phyloP scores from a whole-genome alignment of 2,888 invertebrate genomes.

The Andrena dorsata region DNA sequence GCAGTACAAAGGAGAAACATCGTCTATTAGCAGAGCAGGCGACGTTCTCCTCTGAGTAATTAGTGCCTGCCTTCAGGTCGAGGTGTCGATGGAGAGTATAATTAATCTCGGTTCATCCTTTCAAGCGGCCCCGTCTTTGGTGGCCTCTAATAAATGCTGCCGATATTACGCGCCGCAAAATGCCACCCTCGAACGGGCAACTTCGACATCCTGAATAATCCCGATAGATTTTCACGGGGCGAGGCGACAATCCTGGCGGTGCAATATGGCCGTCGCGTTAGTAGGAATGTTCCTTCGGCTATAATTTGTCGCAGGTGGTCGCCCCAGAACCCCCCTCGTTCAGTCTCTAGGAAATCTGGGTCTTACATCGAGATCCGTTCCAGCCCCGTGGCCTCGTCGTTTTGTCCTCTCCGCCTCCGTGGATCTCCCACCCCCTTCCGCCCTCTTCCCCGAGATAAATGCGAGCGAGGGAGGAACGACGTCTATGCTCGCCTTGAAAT shows the following conservation, averaged over 20 bases:
- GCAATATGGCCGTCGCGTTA: slow-evolving; percentile 47
- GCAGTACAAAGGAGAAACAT: not conserved
- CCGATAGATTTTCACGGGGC: slow-evolving; percentile 37
- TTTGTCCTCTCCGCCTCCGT: slow-evolving; percentile 36
- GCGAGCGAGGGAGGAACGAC: slow-evolving; percentile 29
- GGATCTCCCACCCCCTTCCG: not conserved
- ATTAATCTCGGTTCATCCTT: slow-evolving; percentile 49
- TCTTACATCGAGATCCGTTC: slow-evolving; percentile 52
- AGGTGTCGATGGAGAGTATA: slow-evolving; percentile 43
- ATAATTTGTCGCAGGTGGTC: slow-evolving; percentile 66
- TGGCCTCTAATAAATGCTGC: slow-evolving; percentile 30
- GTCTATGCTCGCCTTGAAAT: slow-evolving; percentile 46
- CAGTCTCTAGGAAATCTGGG: slow-evolving; percentile 55
- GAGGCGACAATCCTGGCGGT: slow-evolving; percentile 34
- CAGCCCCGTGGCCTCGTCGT: slow-evolving; percentile 51
- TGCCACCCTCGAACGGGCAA: not conserved
- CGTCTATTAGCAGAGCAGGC: not conserved
- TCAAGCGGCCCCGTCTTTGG: not conserved
- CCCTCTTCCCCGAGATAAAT: slow-evolving; percentile 40
- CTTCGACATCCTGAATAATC: slow-evolving; percentile 32
- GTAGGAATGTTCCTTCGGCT: slow-evolving; percentile 48
- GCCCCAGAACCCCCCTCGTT: slow-evolving; percentile 27
- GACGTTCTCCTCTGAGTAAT: slow-evolving; percentile 58
- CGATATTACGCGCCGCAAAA: slow-evolving; percentile 34
- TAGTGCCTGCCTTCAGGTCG: slow-evolving; percentile 31